Evolutionary conservation across 1,140 invertebrate genomes (phyloP).

Genomic region (Drosophila takahashii): DNA sequence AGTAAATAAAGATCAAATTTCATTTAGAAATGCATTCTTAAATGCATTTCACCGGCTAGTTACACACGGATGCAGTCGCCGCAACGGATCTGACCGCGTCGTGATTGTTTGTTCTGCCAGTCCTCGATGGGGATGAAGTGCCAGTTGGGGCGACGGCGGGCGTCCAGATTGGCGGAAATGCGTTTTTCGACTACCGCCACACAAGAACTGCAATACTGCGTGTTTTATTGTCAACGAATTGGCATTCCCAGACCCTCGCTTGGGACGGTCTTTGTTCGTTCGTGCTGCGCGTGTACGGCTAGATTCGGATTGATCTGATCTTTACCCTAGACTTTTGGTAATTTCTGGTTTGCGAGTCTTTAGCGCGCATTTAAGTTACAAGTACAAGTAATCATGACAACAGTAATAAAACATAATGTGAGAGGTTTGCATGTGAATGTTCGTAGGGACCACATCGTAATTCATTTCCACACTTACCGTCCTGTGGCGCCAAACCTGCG

Average conservation of each 20-base stretch:
- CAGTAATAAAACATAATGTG: conserved; percentile 81
- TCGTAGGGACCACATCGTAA: conserved; percentile 51
- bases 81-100: conserved; percentile 1
- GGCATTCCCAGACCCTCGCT: conserved; percentile 36
- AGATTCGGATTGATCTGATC: conserved; percentile 38
- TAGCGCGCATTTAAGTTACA: conserved; percentile 47
- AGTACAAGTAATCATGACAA: conserved; percentile 70
- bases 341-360: conserved; percentile 24
- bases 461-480: conserved; percentile 79
- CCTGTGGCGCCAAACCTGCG: conserved; percentile 72
- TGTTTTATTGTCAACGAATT: conserved; percentile 41
- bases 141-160: conserved; percentile 53
- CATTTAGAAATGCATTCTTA: conserved; percentile 81
- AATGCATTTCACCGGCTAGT: conserved; percentile 78
- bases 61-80: conserved; percentile 68
- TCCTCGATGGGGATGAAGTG: conserved; percentile 53
- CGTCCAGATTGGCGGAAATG: conserved; percentile 48
- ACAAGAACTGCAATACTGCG: conserved; percentile 49
- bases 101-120: conserved; percentile 37
- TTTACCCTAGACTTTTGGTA: conserved; percentile 27
- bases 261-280: conserved; percentile 33
- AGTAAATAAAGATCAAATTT: conserved; percentile 72
- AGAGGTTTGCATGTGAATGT: conserved; percentile 81
- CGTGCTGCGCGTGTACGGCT: conserved; percentile 43
- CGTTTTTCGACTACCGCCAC: conserved; percentile 44